Evolutionary conservation across 2,888 invertebrate species (phyloP), one percentile per base, ranked within the genome.

Genomic region (Tipula helvola): DNA sequence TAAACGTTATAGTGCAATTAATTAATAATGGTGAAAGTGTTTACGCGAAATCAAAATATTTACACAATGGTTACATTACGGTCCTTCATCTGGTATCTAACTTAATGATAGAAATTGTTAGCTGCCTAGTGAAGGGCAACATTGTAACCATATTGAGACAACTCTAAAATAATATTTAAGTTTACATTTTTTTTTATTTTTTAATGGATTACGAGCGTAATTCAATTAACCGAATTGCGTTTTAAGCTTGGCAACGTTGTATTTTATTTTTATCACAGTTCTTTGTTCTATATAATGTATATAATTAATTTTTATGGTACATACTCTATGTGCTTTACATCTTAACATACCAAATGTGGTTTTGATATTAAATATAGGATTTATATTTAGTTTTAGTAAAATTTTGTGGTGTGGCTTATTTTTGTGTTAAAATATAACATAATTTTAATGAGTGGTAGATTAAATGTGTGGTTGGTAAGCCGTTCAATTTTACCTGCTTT

Each of bases 41-140:
- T 5, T 39, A 39, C 16, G 52, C 1, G 39, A n/a, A 16, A 52
- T 44, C 47, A 13, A 71, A 39, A 2, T 2, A 8, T 71, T 84
- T 28, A 28, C 8, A 39, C 16, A 39, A 39, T 84, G 84, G 84
- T 16, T 84, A 84, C 84, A 84, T 84, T 84, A 39, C 84, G 84
- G 84, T 84, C 84, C 84, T 84, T 84, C 84, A 84, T 84, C 84
- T 84, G 84, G 84, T 84, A 84, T 41, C 84, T 84, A 84, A 84
- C 84, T 84, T 84, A 41, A 84, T n/a, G 41, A 84, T 39, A 16
- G 16, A 84, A 84, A 84, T 36, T 84, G 84, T 84, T 84, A 84
- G 84, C 84, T 84, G 84, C 84, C 84, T 84, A 84, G 84, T 84
- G 84, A 84, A 84, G 84, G 84, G 84, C 84, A 84, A 84, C 84